Evolutionary conservation across 1,140 invertebrate species (phyloP), one percentile per base, ranked within the genome.

Genomic region (Sitodiplosis mosellana): DNA sequence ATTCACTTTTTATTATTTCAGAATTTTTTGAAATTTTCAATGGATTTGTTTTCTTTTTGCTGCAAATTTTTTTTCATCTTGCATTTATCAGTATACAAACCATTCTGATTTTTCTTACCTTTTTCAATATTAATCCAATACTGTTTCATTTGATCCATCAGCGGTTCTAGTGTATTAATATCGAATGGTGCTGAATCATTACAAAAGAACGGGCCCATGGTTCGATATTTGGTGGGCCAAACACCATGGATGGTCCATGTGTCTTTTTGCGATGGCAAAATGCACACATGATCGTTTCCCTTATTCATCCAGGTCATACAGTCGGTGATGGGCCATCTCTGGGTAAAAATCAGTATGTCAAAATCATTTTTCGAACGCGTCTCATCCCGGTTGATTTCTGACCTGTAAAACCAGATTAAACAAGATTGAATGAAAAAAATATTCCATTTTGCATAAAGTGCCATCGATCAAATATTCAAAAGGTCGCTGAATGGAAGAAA

Each of bases 191-290:
- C 70, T 0, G 77, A 71, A 14, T 59, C 68, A 53, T 84, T 80
- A 53, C 83, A 87, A 56, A 72, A 84, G 5, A 56, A 57, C 1
- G 83, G 83, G 0, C 80, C 82, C 2, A 69, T 57, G n/a, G 69
- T 73, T 6, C 76, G 71, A 3, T 69, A 63, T 60, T 80, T 77
- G 0, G 80, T 81, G 0, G 85, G 85, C 86, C 86, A 89, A 15
- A 87, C 67, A 11, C 85, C 85, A 58, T 89, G 85, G 33, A 89
- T 77, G 1, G 78, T 78, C 84, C 84, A 88, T 14, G 68, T 59
- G 43, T 77, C 69, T 38, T 69, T 65, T 33, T 71, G 64, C 1
- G 57, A 58, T 8, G 81, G 81, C 49, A 85, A 61, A 2, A 59
- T 57, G 54, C 84, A 88, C 11, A 65, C 69, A 53, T 81, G 61